These are phyloP conservation scores for Nasonia longicornis DNA, from an alignment of 1,140 invertebrate genomes.

Conservation along the genomic window DNA sequence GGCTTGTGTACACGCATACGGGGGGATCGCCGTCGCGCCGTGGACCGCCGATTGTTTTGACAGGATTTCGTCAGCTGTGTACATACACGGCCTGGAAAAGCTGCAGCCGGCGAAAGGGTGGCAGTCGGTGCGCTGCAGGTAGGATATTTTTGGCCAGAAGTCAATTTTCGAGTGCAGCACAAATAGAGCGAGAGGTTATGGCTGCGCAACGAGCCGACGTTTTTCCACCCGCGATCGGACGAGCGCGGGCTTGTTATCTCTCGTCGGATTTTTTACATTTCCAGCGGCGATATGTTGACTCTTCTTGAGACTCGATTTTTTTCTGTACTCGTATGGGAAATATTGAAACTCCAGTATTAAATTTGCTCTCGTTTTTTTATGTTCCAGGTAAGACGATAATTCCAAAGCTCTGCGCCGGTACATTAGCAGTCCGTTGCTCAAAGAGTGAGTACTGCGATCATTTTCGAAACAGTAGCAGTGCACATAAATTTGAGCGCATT, in stretches of 20 bases:
- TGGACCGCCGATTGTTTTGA: constrained; percentile 54
- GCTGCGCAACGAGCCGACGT: not conserved
- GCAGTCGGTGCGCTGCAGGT: constrained; percentile 6
- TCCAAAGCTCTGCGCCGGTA: not conserved
- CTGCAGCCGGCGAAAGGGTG: constrained; percentile 47
- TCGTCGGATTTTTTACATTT: not conserved
- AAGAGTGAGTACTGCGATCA: not conserved
- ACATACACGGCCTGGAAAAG: constrained; percentile 50
- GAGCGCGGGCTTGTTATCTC: too few relatives aligned
- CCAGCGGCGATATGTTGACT: not conserved
- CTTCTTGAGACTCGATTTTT: not conserved
- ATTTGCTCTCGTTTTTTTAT: constrained; percentile 16
- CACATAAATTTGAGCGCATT: not conserved
- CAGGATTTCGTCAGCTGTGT: constrained; percentile 62
- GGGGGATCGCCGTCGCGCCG: not conserved
- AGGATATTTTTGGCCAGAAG: constrained; percentile 62
- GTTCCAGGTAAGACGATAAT: constrained; percentile 52
- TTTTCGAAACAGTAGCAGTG: not conserved
- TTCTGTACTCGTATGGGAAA: not conserved
- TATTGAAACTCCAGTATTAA: too few relatives aligned
- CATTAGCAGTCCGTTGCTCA: not conserved
- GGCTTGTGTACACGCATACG: not conserved
- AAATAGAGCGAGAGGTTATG: constrained; percentile 54
- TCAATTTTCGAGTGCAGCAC: constrained; percentile 63
- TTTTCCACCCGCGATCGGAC: not conserved